Conservation (phyloP, 1,140 invertebrate genomes). For the Conopomorpha cramerella region DNA sequence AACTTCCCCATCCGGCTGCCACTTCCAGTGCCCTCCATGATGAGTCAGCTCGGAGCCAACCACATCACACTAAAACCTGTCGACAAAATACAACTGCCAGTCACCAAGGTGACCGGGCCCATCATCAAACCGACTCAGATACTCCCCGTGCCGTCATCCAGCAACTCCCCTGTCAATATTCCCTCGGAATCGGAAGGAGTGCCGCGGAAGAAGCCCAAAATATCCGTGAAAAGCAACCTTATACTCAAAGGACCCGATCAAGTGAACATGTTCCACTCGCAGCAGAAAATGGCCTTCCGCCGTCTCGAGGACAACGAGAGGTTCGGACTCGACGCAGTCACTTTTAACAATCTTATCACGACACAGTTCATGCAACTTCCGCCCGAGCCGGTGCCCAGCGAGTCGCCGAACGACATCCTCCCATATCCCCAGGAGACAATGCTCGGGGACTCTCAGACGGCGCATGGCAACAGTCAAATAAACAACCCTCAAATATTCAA, state of each 20-base stretch:
- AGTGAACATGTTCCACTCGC: slow-evolving; percentile 49
- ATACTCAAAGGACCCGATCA: slow-evolving; percentile 55
- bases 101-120: slow-evolving; percentile 36
- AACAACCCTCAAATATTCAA: slow-evolving; percentile 41
- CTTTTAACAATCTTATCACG: slow-evolving; percentile 46
- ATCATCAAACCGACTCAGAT: slow-evolving; percentile 50
- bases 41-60: slow-evolving; percentile 28
- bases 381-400: slow-evolving; percentile 28
- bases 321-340: slow-evolving; percentile 34
- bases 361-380: slow-evolving; percentile 49
- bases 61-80: slow-evolving; percentile 40
- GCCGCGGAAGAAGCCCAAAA: slow-evolving; percentile 54
- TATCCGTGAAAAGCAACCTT: slow-evolving; percentile 57
- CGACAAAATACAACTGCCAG: slow-evolving; percentile 34
- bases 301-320: slow-evolving; percentile 42
- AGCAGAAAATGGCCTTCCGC: slow-evolving; percentile 50
- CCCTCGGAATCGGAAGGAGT: slow-evolving; percentile 25
- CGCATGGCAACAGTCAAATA: slow-evolving; percentile 29
- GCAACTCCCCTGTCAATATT: slow-evolving; percentile 38
- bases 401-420: slow-evolving; percentile 34
- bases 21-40: slow-evolving; percentile 20
- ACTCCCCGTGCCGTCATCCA: slow-evolving; percentile 35
- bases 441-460: slow-evolving; percentile 21
- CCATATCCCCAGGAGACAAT: slow-evolving; percentile 31
- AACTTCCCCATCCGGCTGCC: slow-evolving; percentile 46